phyloP scores from a whole-genome alignment of 2,888 invertebrate species.

The Ethmia dodecea region DNA sequence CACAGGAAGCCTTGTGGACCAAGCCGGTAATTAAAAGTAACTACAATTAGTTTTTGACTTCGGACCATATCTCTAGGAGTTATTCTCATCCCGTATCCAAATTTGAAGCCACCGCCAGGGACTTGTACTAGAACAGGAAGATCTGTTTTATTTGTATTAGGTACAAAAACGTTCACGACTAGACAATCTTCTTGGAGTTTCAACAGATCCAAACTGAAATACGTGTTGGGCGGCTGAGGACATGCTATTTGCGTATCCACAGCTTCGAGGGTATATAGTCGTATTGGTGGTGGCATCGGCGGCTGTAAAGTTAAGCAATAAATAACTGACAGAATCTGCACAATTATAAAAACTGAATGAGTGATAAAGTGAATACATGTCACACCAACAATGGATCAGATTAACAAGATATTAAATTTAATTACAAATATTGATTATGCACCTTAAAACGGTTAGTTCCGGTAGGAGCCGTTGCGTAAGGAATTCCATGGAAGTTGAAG shows the following conservation, averaged over 20 bases:
- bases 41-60: constrained; percentile 24
- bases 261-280: constrained; percentile 28
- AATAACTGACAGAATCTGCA: too few species aligned
- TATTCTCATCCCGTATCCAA: constrained; percentile 20
- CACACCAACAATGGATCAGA: too few species aligned
- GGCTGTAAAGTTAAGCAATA: too few species aligned
- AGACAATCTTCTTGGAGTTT: constrained; percentile 44
- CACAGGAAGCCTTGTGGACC: constrained; percentile 34
- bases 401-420: too few species aligned
- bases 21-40: constrained; percentile 34
- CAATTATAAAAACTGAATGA: too few species aligned
- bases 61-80: constrained; percentile 19
- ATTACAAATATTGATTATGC: too few species aligned
- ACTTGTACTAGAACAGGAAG: constrained; percentile 30
- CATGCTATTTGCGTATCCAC: constrained; percentile 26
- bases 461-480: too few species aligned
- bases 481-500: too few species aligned
- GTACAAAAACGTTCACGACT: constrained; percentile 43
- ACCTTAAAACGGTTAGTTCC: too few species aligned
- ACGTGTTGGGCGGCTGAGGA: constrained; percentile 20
- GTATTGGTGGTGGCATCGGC: constrained; percentile 33
- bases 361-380: too few species aligned
- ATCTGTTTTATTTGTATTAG: constrained; percentile 32
- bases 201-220: neutral
- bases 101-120: constrained; percentile 32